These are phyloP conservation scores for Euspilapteryx auroguttella DNA, from an alignment of 2,888 invertebrate genomes.

Conservation along the genomic window DNA sequence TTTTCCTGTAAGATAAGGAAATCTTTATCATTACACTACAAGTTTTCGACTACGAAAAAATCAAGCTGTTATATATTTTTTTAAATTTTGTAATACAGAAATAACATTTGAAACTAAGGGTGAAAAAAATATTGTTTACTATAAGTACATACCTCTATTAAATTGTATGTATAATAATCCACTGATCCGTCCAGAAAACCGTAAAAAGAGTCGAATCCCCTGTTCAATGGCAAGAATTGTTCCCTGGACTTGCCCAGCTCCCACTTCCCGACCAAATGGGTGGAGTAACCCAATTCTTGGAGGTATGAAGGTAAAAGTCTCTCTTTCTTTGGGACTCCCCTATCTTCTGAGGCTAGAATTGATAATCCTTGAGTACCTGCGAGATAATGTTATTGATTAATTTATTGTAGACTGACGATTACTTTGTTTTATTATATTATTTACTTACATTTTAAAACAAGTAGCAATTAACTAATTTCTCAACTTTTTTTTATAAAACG, in stretches of 20 bases:
- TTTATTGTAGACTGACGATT: too few species aligned
- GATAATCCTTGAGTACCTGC: constrained; percentile 22
- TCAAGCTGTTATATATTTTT: too few species aligned
- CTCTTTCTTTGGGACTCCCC: constrained; percentile 69
- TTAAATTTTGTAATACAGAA: too few species aligned
- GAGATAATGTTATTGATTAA: constrained; percentile 2
- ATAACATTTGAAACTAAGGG: too few species aligned
- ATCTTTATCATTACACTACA: too few species aligned
- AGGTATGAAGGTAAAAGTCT: constrained; percentile 71
- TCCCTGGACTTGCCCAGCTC: constrained; percentile 75
- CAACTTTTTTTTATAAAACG: too few species aligned
- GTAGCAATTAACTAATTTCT: too few species aligned
- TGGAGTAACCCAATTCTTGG: constrained; percentile 72
- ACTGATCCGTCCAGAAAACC: constrained; percentile 80
- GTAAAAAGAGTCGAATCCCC: constrained; percentile 79
- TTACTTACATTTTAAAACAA: too few species aligned
- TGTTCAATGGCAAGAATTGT: constrained; percentile 68
- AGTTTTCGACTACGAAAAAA: too few species aligned
- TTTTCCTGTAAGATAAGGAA: too few species aligned
- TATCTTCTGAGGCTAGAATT: constrained; percentile 59
- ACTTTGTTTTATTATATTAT: too few species aligned
- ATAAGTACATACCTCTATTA: constrained; percentile 20
- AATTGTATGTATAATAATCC: constrained; percentile 72
- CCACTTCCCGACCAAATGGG: constrained; percentile 87
- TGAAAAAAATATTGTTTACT: too few species aligned